Base-by-base conservation (phyloP, 2,797 vertebrate species). In the Rhinoraja longicauda region DNA sequence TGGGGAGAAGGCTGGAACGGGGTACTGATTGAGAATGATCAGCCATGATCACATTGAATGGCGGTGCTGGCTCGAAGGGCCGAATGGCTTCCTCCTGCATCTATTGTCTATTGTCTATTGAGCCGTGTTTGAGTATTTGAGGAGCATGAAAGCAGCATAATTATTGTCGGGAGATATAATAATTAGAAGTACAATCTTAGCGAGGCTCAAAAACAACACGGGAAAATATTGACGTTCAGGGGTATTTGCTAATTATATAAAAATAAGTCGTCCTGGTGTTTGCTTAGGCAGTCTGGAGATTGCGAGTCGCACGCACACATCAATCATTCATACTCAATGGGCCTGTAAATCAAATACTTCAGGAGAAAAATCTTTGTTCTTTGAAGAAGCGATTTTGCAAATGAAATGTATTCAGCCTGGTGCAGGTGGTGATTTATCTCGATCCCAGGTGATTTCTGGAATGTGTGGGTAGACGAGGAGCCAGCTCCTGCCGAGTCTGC, bases 371-470 rank as follows among this genome's bases (percentile, higher is more conserved):
- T 32, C 84, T 88, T 88, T 88, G 59, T 88, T 88, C 84, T 88
- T 88, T 88, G 84, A 88, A 88, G 84, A 64, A 88, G 6, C 15
- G 57, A 88, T 88, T 88, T 88, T 88, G 84, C 64, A 88, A 88
- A 88, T 88, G 84, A 88, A 88, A n/a, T 67, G 59, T 36, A 88
- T 88, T 88, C 59, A 67, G n/a, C 67, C 59, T 67, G 62, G 84
- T 9, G n/a, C 15, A 67, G 84, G 59, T 88, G 84, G 59, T 88
- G 67, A 88, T 67, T 88, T 88, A 67, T 88, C 59, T 67, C 15
- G 84, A 36, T 67, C 84, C 84, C 84, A 36, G 59, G n/a, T 67
- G 84, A 36, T 36, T 88, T 88, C 84, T 36, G 84, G 84, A 88
- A 88, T 67, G n/a, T 88, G 84, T 67, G 59, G 59, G 59, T 32